Conservation (phyloP, 2,888 invertebrate species). For the Gryllus longicercus region DNA sequence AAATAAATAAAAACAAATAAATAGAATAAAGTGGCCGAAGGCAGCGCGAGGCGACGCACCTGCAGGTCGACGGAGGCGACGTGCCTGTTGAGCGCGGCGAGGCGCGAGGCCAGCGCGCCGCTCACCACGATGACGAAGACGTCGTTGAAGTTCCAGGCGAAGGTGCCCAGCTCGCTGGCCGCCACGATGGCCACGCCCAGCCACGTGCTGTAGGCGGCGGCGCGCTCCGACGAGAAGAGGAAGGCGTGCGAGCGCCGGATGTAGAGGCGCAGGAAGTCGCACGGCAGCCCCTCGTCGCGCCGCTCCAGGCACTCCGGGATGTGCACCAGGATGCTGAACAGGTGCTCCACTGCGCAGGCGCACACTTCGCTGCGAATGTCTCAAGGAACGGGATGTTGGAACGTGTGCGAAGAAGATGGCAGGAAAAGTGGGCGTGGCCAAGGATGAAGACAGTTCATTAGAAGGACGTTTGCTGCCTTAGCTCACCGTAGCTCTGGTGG, state of each 20-base stretch:
- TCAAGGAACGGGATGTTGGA: too few species aligned
- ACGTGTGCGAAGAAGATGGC: too few species aligned
- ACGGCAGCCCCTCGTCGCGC: not conserved
- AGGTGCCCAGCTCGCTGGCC: not conserved
- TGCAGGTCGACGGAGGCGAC: not conserved
- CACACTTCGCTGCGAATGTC: too few species aligned
- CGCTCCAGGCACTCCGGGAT: not conserved
- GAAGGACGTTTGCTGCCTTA: too few species aligned
- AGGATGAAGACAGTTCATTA: too few species aligned
- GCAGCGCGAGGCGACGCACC: not conserved
- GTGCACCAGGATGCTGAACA: slow-evolving; percentile 17
- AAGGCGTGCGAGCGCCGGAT: not conserved
- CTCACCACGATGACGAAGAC: slow-evolving; percentile 8
- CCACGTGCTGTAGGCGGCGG: not conserved
- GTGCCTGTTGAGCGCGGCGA: not conserved
- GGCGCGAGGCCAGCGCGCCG: not conserved
- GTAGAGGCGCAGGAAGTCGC: slow-evolving; percentile 4
- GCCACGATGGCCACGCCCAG: not conserved
- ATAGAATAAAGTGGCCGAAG: too few species aligned
- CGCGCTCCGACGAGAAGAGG: not conserved
- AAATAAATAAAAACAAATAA: too few species aligned
- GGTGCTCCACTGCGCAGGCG: not conserved
- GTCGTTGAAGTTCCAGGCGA: not conserved
- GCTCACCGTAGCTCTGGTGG: too few species aligned
- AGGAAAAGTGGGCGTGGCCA: too few species aligned